Percentiles rank a stretch among this genome's conserved stretches.
Conservation (phyloP, 2,888 invertebrate genomes). For the Nephrotoma guestfalica region DNA sequence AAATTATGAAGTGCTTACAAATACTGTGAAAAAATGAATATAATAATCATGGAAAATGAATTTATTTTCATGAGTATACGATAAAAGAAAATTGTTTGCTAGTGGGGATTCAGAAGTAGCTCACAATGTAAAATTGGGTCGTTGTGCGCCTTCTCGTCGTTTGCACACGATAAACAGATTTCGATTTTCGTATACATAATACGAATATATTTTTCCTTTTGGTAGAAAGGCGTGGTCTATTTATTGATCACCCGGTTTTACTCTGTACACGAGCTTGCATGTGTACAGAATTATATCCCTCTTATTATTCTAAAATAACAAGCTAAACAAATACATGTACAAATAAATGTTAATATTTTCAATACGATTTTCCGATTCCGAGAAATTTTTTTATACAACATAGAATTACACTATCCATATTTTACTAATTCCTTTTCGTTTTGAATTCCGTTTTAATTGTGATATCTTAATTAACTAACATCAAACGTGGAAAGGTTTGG, state of each 20-base stretch:
- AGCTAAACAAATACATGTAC: neutral
- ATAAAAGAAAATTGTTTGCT: neutral
- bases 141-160: constrained; percentile 2
- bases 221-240: neutral
- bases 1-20: neutral
- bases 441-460: neutral
- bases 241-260: constrained; percentile 1
- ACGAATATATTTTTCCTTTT: neutral
- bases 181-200: neutral
- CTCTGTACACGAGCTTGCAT: neutral
- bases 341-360: neutral
- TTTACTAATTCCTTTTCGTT: neutral
- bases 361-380: neutral
- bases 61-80: neutral
- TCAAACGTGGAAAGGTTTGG: neutral
- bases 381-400: neutral
- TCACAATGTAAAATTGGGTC: neutral
- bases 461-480: neutral
- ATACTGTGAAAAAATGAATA: neutral
- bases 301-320: neutral
- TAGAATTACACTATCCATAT: neutral
- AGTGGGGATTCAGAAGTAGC: neutral
- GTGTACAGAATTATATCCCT: neutral
- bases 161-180: neutral
- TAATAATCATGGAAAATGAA: neutral